phyloP scores from a whole-genome alignment of 2,797 vertebrate genomes.

The Silurus lanzhouensis region DNA sequence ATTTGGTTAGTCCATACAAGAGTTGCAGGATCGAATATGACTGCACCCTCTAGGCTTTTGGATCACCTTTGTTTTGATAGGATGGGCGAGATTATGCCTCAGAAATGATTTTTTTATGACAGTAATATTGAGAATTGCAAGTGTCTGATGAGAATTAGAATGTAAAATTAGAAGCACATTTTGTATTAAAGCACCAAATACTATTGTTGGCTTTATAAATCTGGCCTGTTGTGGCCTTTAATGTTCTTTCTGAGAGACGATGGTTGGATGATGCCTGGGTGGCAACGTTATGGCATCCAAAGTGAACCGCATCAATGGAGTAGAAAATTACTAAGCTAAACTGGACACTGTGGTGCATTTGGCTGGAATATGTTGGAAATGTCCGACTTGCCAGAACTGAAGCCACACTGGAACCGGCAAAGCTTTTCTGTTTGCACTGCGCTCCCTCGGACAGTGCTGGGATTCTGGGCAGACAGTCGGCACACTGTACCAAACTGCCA shows the following conservation, averaged over 20 bases:
- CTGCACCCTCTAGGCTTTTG: background rate
- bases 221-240: background rate
- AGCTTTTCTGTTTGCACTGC: conserved; percentile 43
- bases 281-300: conserved; percentile 6
- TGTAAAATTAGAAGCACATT: background rate
- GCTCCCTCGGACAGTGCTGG: conserved; percentile 31
- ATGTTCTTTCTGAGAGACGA: background rate
- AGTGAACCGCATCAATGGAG: background rate
- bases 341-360: conserved; percentile 16
- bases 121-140: background rate
- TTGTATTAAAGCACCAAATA: background rate
- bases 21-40: background rate
- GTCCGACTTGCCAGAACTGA: conserved; percentile 29
- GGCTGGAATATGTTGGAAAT: conserved; percentile 30
- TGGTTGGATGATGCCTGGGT: background rate
- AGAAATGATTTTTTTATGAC: background rate
- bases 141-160: background rate
- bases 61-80: background rate
- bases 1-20: too few species aligned
- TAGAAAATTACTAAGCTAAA: conserved; percentile 9
- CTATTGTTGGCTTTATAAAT: background rate
- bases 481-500: conserved; percentile 44
- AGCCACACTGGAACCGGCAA: conserved; percentile 46
- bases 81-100: background rate
- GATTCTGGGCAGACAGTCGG: conserved; percentile 44